Evolutionary conservation across 2,797 vertebrate species (phyloP), one percentile per base, ranked within the genome.

Genomic region (Scomberomorus guttatus): DNA sequence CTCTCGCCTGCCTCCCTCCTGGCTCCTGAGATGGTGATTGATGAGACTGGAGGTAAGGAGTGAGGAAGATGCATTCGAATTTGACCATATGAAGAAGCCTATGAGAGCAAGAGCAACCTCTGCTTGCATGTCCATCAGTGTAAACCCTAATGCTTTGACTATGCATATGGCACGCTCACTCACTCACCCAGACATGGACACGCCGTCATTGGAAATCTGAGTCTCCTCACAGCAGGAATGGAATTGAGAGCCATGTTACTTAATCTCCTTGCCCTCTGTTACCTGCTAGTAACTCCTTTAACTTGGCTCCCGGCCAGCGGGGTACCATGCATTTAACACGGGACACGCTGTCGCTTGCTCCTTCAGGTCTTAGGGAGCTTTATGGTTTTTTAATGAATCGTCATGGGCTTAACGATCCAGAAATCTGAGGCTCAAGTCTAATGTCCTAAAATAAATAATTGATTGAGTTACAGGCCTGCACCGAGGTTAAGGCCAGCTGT

Each of bases 321-420:
- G 86, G 71, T 74, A 2, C 84, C 29, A 0, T 48, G 72, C 80
- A 79, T 86, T 92, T 79, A 90, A 89, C 80, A 80, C 68, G 3
- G 59, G 25, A 89, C 92, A 92, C 61, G 13, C 65, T 75, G 72
- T 79, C 48, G 17, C 71, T 69, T 55, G 64, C 68, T 80, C 68
- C 78, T 70, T 50, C 74, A 56, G 80, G 87, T 86, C 72, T 81
- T 57, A 12, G 44, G 74, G 72, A 87, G 78, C 87, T 87, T 92
- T 82, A 87, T 90, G 84, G 50, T 62, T 91, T 90, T 93, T 93
- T 92, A 92, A 92, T 92, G 88, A 93, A 89, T 90, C 83, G 90
- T 88, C 71, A 79, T 68, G 54, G 80, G 64, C 63, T 88, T 90
- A 92, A 93, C 63, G 69, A 90, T 82, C 82, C 87, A 72, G 87